These are phyloP conservation scores for Drosophila repleta DNA, from an alignment of 1,140 invertebrate genomes.

Conservation along the genomic window DNA sequence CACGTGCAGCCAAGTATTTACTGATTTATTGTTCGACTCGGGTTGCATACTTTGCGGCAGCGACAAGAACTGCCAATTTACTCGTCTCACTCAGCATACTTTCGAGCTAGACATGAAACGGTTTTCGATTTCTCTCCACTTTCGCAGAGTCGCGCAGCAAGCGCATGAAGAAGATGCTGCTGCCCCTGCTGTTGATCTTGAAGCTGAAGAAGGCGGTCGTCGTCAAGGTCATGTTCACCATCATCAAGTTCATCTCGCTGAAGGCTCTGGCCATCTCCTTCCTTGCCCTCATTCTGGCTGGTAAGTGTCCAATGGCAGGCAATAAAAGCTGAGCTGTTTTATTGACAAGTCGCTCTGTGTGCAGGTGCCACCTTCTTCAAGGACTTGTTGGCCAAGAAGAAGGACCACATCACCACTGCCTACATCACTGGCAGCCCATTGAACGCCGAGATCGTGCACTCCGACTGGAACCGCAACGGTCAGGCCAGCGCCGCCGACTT, in stretches of 20 bases:
- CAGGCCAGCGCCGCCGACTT: slow-evolving; percentile 77
- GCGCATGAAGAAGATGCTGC: slow-evolving; percentile 86
- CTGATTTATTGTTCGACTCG: neutral
- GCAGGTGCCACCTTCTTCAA: slow-evolving; percentile 83
- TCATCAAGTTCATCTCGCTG: slow-evolving; percentile 87
- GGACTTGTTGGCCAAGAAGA: slow-evolving; percentile 83
- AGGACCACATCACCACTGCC: slow-evolving; percentile 83
- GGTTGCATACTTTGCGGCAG: slow-evolving; percentile 54
- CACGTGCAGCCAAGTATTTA: neutral
- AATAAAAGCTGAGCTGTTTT: slow-evolving; percentile 43
- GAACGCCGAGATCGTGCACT: slow-evolving; percentile 83
- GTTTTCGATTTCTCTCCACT: slow-evolving; percentile 16
- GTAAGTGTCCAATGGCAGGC: slow-evolving; percentile 33
- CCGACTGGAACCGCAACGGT: slow-evolving; percentile 83
- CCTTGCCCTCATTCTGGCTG: slow-evolving; percentile 86
- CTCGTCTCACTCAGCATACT: slow-evolving; percentile 35
- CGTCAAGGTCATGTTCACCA: slow-evolving; percentile 86
- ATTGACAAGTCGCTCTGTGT: neutral
- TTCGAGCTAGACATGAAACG: slow-evolving; percentile 32
- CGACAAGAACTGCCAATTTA: slow-evolving; percentile 13
- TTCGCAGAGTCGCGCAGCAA: slow-evolving; percentile 86
- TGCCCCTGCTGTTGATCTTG: slow-evolving; percentile 87
- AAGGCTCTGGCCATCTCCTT: slow-evolving; percentile 87
- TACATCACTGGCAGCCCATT: slow-evolving; percentile 83
- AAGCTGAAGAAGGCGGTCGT: slow-evolving; percentile 87